Base-by-base conservation (phyloP, 2,797 vertebrate genomes). In the Gorsachius magnificus region DNA sequence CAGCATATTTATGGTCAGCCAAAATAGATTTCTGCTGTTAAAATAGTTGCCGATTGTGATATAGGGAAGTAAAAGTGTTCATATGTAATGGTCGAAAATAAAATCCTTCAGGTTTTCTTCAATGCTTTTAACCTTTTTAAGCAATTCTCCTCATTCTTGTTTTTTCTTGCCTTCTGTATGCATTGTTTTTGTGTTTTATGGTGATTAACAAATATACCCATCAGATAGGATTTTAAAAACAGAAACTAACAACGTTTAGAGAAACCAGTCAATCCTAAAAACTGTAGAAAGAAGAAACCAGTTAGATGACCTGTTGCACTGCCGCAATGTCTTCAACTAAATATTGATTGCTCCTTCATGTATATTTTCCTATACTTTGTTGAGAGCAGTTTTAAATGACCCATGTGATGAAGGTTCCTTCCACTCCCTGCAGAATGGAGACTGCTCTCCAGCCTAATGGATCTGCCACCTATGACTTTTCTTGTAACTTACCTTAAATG, bases 21-120 rank as follows among this genome's bases (percentile, higher is more conserved):
- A 78, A 26, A 93, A 18, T 36, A 79, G 46, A 16, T 69, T 88
- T 91, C 92, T 94, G 63, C 43, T 89, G 77, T 93, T 75, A 96
- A 95, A 95, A 85, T 77, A 60, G 31, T 63, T 78, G 61, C 64
- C 14, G 46, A 3, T 70, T 94, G 38, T 88, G 31, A 92, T 56
- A 68, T 88, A 71, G 35, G 69, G 71, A 84, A 90, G 9, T 76
- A 28, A 75, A 65, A 54, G 28, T 2, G 5, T 63, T 95, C 74
- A 77, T 26, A 36, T 86, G n/a, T 76, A 90, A 86, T 50, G 26
- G 48, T 53, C 86, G 45, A 93, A 80, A 87, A 92, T 38, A 17
- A 80, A 79, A 83, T 79, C 6, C 7, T 78, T 96, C 87, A 66
- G 13, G 19, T 53, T 93, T 95, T 92, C 28, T 54, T 85, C 74